These are phyloP conservation scores for Formicarius rufipectus DNA, from an alignment of 2,113 vertebrate species.

Conservation along the genomic window DNA sequence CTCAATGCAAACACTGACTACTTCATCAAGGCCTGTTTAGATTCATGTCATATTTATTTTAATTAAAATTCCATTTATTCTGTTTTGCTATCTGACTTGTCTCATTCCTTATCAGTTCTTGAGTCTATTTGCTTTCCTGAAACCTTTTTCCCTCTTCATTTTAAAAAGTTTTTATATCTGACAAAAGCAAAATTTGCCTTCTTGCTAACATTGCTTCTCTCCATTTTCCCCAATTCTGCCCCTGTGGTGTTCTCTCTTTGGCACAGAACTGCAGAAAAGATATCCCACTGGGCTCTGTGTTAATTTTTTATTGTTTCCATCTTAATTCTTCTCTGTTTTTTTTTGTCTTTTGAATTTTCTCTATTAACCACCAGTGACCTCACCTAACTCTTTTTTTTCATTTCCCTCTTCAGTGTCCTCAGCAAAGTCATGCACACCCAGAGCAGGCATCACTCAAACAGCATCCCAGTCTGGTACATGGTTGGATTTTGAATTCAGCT, in stretches of 20 bases:
- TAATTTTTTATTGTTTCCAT: not conserved
- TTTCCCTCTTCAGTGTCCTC: not conserved
- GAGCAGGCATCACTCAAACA: not conserved
- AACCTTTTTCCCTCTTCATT: not conserved
- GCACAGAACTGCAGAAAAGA: not conserved
- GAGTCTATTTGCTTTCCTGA: not conserved
- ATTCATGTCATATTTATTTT: not conserved
- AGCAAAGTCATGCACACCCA: not conserved
- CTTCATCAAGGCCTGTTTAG: not conserved
- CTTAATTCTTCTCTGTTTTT: not conserved
- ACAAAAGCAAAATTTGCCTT: not conserved
- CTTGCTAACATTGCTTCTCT: not conserved
- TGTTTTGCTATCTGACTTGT: not conserved
- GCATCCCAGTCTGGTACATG: not conserved
- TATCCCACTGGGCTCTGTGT: not conserved
- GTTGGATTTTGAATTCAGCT: not conserved
- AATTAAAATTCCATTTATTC: not conserved
- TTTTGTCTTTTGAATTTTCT: not conserved
- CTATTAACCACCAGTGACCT: not conserved
- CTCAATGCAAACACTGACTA: not conserved
- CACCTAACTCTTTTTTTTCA: not conserved
- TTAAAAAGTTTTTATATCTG: not conserved
- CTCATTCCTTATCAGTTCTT: not conserved
- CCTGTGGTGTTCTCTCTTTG: not conserved
- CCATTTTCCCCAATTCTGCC: not conserved